phyloP scores from a whole-genome alignment of 2,797 vertebrate genomes.

The Heteromormyrus szaboi region DNA sequence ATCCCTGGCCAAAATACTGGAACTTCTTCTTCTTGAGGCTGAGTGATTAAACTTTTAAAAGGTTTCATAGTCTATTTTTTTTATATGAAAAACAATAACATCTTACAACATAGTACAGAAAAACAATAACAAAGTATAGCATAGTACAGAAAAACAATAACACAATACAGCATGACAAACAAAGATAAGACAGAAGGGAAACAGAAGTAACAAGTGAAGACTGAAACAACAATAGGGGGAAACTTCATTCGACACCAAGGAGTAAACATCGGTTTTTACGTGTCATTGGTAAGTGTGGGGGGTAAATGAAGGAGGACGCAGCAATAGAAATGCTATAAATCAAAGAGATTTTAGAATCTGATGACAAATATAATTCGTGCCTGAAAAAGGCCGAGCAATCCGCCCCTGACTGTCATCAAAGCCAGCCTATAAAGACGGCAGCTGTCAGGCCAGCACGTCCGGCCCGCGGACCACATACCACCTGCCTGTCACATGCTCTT shows the following conservation, averaged over 20 bases:
- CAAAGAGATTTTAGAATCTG: slow-evolving; percentile 83
- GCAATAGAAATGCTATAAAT: slow-evolving; percentile 71
- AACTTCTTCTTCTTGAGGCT: not conserved
- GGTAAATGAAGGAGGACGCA: slow-evolving; percentile 39
- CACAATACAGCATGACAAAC: not conserved
- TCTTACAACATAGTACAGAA: not conserved
- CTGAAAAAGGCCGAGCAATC: slow-evolving; percentile 67
- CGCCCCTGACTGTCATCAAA: slow-evolving; percentile 78
- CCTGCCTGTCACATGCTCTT: not conserved
- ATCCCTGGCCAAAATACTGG: not conserved
- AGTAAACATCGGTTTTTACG: not conserved
- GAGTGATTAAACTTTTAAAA: not conserved
- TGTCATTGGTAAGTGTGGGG: not conserved
- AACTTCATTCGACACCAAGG: not conserved
- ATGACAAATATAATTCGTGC: slow-evolving; percentile 82
- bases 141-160: not conserved
- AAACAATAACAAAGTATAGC: not conserved
- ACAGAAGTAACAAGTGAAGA: not conserved
- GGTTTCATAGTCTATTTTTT: not conserved
- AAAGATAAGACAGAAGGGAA: not conserved
- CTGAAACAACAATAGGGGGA: not conserved
- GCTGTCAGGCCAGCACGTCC: slow-evolving; percentile 73
- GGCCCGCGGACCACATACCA: slow-evolving; percentile 46
- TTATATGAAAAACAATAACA: not conserved
- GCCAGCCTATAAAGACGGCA: slow-evolving; percentile 83